Conservation (phyloP, 1,140 invertebrate genomes). For the Leptestheria dahalacensis region DNA sequence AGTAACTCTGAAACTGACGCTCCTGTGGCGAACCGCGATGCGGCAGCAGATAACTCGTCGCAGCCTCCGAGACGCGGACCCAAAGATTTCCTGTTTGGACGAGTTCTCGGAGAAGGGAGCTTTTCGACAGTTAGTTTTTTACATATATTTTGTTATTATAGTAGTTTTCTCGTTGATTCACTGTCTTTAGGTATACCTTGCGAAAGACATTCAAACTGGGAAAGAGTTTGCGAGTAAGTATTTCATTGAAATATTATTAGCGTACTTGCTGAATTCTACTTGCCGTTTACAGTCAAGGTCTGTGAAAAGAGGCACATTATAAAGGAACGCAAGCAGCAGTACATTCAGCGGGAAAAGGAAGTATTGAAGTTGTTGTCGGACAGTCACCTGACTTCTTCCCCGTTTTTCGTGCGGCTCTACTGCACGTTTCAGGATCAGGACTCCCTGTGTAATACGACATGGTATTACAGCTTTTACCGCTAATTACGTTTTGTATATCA, state of each 20-base stretch:
- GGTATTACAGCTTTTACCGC: slow-evolving; percentile 9
- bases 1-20: too few species aligned
- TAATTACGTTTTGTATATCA: slow-evolving; percentile 9
- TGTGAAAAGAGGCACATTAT: slow-evolving; percentile 85
- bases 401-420: slow-evolving; percentile 83
- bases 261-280: slow-evolving; percentile 3
- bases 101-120: slow-evolving; percentile 88
- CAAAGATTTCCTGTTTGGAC: slow-evolving; percentile 89
- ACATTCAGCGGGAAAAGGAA: slow-evolving; percentile 84
- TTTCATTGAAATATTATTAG: slow-evolving; percentile 22
- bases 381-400: slow-evolving; percentile 35
- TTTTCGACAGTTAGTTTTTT: slow-evolving; percentile 65
- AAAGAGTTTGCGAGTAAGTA: slow-evolving; percentile 90
- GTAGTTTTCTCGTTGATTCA: slow-evolving; percentile 11
- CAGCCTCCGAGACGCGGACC: slow-evolving; percentile 43
- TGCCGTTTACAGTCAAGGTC: slow-evolving; percentile 69
- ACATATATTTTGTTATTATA: slow-evolving; percentile 4
- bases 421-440: slow-evolving; percentile 92
- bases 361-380: slow-evolving; percentile 59
- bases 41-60: background rate
- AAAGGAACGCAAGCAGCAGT: slow-evolving; percentile 79
- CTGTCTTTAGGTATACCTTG: slow-evolving; percentile 58
- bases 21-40: background rate
- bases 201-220: slow-evolving; percentile 73
- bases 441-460: slow-evolving; percentile 49